These are phyloP conservation scores for Eucera pruinosa DNA, from an alignment of 2,888 invertebrate genomes.

Conservation along the genomic window DNA sequence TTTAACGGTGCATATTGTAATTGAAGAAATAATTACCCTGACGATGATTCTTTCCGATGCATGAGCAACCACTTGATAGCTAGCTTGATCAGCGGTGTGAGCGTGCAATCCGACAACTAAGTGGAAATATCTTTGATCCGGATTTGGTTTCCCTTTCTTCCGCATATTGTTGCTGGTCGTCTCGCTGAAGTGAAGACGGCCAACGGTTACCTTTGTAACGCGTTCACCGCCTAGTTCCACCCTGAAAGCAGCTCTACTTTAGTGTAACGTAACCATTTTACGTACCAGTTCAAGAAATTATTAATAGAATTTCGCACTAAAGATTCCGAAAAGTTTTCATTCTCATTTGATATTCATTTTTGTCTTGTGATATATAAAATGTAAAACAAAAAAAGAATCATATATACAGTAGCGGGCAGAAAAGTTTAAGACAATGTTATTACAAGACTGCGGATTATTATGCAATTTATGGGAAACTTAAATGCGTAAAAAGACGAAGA, in stretches of 20 bases:
- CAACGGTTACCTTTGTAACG: slow-evolving; percentile 97
- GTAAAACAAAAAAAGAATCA: slow-evolving; percentile 33
- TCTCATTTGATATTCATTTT: slow-evolving; percentile 19
- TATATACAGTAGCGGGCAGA: neutral
- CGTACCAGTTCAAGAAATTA: neutral
- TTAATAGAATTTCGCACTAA: slow-evolving; percentile 57
- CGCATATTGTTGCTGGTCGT: slow-evolving; percentile 99
- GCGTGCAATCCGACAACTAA: slow-evolving; percentile 97
- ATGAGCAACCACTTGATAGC: slow-evolving; percentile 93
- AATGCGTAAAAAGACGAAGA: too few species aligned
- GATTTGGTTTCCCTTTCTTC: slow-evolving; percentile 99
- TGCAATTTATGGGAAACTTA: too few species aligned
- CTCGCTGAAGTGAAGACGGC: slow-evolving; percentile 98
- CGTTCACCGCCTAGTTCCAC: slow-evolving; percentile 94
- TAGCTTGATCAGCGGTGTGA: slow-evolving; percentile 90
- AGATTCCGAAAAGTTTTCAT: slow-evolving; percentile 50
- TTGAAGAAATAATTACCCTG: slow-evolving; percentile 87
- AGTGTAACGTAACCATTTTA: slow-evolving; percentile 73
- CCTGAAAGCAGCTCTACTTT: slow-evolving; percentile 85
- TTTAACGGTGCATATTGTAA: neutral
- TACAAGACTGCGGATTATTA: too few species aligned
- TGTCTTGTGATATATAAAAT: slow-evolving; percentile 21
- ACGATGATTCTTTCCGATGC: slow-evolving; percentile 99
- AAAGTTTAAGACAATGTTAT: too few species aligned
- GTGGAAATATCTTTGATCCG: slow-evolving; percentile 98